Base-by-base conservation (phyloP, 2,797 vertebrate species). In the Acanthornis magna region DNA sequence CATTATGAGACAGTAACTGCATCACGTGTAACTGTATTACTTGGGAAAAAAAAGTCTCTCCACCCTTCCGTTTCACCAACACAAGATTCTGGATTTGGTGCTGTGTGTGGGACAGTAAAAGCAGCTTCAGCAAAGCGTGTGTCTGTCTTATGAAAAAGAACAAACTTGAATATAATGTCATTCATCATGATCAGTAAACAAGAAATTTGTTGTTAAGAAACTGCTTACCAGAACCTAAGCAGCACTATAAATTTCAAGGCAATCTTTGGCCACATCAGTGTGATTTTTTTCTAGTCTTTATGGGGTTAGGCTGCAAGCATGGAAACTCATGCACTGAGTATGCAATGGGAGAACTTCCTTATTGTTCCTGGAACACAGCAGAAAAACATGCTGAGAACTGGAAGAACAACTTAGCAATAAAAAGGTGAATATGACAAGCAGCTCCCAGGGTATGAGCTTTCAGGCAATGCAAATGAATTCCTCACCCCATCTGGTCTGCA, bases 301-400 rank as follows among this genome's bases (percentile, higher is more conserved):
- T 67, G 55, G 75, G 40, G 54, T 87, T 93, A 65, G 61, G 61
- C 88, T 96, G 53, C 60, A 90, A 92, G 91, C 78, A 74, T 61
- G 93, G 91, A 95, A 97, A 96, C 21, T 93, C 88, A 54, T 82
- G 74, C 1, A 2, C 45, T 76, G 60, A 79, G 19, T 92, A 51
- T 93, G 89, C 84, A 95, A 36, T 78, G 77, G 67, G 86, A 92
- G 32, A 76, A 79, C 38, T 76, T 86, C 88, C 76, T 85, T 93
- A 81, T 51, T 94, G 88, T 94, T 95, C 84, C 93, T 97, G 92
- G 95, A 95, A 94, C 75, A 63, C 68, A 88, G 76, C 78, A 94
- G 76, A 89, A 92, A 95, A 91, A 30, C 91, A 91, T 95, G 95
- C 92, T 95, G 95, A 96, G 95, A 95, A 78, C 79, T 95, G 96